Percentiles rank a stretch among this genome's conserved stretches.
phyloP scores from a whole-genome alignment of 2,113 vertebrate species.

The Vanacampus margaritifer region DNA sequence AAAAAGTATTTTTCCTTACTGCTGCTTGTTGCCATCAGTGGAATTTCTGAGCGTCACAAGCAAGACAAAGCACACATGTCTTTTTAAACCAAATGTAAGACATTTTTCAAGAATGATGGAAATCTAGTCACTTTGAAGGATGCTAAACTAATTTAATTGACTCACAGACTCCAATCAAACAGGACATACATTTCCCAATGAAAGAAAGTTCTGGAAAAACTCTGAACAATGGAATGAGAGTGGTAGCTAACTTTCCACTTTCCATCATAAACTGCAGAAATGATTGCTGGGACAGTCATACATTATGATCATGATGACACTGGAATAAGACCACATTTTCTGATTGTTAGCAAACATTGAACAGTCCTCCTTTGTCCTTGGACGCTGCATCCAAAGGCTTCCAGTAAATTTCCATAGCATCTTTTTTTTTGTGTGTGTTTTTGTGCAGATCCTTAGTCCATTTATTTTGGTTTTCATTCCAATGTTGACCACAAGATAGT shows the following conservation, averaged over 20 bases:
- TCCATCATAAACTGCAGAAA: background rate
- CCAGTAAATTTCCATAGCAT: too few species aligned
- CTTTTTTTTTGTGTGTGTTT: too few species aligned
- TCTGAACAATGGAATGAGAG: background rate
- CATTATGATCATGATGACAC: background rate
- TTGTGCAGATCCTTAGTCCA: too few species aligned
- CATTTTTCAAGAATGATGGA: background rate
- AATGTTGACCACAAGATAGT: too few species aligned
- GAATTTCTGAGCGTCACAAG: background rate
- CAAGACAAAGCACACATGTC: background rate
- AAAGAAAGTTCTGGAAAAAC: background rate
- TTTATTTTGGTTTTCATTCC: too few species aligned
- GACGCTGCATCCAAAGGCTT: too few species aligned
- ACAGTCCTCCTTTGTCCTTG: background rate
- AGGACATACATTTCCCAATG: background rate
- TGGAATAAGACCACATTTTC: background rate
- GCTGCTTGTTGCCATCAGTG: background rate
- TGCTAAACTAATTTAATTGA: background rate
- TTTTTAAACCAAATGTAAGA: background rate
- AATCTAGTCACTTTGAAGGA: background rate
- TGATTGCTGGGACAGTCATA: background rate
- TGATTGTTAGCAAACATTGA: background rate
- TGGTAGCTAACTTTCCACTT: constrained; percentile 1
- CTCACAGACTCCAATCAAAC: background rate
- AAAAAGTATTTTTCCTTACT: background rate